These are phyloP conservation scores for Heliconius eleuchia DNA, from an alignment of 1,140 invertebrate genomes.

Conservation along the genomic window DNA sequence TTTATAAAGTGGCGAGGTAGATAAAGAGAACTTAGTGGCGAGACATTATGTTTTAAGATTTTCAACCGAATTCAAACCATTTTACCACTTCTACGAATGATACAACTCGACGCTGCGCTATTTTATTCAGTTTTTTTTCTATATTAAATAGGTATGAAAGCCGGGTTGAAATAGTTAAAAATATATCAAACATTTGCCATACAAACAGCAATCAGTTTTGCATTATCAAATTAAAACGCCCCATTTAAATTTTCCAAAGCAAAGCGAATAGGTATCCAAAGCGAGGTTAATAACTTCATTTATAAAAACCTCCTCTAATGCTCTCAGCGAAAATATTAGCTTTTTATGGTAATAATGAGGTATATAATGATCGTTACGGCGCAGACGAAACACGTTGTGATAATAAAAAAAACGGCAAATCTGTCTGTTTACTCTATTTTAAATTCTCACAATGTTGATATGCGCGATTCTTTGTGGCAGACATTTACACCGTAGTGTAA, in stretches of 20 bases:
- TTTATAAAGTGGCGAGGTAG: too few species aligned
- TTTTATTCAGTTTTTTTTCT: background rate
- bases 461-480: background rate
- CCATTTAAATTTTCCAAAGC: background rate
- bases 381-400: constrained; percentile 6
- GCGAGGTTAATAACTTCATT: constrained; percentile 8
- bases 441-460: constrained; percentile 21
- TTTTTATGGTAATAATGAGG: constrained; percentile 10
- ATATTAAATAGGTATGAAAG: too few species aligned
- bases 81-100: background rate
- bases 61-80: too few species aligned
- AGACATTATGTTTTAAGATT: too few species aligned
- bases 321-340: constrained; percentile 8
- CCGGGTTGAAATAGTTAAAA: too few species aligned
- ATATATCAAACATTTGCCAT: too few species aligned
- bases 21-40: too few species aligned
- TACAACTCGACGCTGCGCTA: background rate
- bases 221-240: background rate
- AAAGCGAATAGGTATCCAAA: background rate
- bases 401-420: constrained; percentile 19
- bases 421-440: constrained; percentile 20
- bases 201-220: background rate
- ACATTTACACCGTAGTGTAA: constrained; percentile 9
- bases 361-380: constrained; percentile 19
- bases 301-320: constrained; percentile 1